A percentile compares a stretch with the other conserved stretches of the same genome.
Evolutionary conservation across 2,888 invertebrate species (phyloP).

Genomic region (Alcis repandata): DNA sequence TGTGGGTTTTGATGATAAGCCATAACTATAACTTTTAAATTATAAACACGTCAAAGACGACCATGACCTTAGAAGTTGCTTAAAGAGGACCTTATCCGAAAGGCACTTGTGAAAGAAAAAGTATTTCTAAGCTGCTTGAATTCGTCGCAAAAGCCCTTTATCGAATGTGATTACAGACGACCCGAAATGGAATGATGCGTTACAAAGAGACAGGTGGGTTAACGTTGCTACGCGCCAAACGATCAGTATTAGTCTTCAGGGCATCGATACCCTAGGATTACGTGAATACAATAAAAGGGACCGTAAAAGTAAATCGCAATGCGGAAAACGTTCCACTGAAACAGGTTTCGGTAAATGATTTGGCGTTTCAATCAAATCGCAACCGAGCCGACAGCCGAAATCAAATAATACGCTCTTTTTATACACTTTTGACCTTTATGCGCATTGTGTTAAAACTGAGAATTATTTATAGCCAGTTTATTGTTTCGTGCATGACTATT

Average conservation of each 20-base stretch:
- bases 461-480: conserved; percentile 43
- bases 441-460: conserved; percentile 42
- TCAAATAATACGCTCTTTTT: conserved; percentile 49
- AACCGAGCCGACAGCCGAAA: conserved; percentile 45
- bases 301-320: conserved; percentile 54
- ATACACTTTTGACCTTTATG: conserved; percentile 48
- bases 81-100: conserved; percentile 33
- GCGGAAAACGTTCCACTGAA: conserved; percentile 52
- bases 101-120: conserved; percentile 47
- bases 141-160: conserved; percentile 47
- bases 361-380: conserved; percentile 60
- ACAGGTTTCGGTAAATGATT: conserved; percentile 56
- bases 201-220: conserved; percentile 46
- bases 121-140: conserved; percentile 50
- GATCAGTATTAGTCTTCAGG: conserved; percentile 31
- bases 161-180: conserved; percentile 51
- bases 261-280: conserved; percentile 43
- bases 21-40: conserved; percentile 15
- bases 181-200: conserved; percentile 53
- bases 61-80: conserved; percentile 31
- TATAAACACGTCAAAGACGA: conserved; percentile 19
- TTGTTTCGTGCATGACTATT: conserved; percentile 45
- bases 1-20: not conserved
- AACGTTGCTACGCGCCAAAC: conserved; percentile 26
- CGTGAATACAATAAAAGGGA: conserved; percentile 52